Evolutionary conservation across 2,113 vertebrate genomes (phyloP).

Genomic region (Brachyhypopomus occidentalis): DNA sequence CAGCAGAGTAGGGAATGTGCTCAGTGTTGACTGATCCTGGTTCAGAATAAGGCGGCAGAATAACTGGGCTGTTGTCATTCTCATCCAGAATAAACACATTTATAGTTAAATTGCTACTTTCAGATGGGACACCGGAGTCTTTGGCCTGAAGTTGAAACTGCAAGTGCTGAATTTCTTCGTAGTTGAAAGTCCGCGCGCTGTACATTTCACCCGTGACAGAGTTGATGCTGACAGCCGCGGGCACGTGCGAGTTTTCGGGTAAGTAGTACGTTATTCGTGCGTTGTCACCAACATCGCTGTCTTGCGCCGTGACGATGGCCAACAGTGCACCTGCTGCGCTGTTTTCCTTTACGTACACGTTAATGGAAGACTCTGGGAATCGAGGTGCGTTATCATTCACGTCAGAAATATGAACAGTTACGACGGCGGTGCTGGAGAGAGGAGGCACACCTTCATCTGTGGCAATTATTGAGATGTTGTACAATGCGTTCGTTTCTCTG

Average conservation of each 20-base stretch:
- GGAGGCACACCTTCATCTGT: conserved; percentile 51
- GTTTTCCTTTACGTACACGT: conserved; percentile 47
- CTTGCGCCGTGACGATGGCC: conserved; percentile 28
- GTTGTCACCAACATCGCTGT: conserved; percentile 57
- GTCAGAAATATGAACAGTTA: conserved; percentile 52
- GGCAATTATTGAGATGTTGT: conserved; percentile 50
- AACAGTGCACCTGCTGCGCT: conserved; percentile 36
- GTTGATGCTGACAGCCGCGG: conserved; percentile 72
- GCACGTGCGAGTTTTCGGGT: conserved; percentile 61
- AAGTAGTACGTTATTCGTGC: conserved; percentile 60
- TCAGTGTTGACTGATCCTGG: conserved; percentile 60
- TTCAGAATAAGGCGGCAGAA: conserved; percentile 68
- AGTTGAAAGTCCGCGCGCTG: conserved; percentile 63
- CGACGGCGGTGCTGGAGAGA: conserved; percentile 40
- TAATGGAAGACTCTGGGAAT: conserved; percentile 31
- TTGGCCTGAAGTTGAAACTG: conserved; percentile 40
- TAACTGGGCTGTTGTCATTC: conserved; percentile 74
- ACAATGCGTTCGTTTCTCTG: conserved; percentile 38
- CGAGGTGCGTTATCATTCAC: conserved; percentile 53
- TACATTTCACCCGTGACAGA: conserved; percentile 61
- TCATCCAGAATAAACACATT: conserved; percentile 54
- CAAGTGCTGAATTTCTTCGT: conserved; percentile 52
- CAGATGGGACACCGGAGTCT: conserved; percentile 38
- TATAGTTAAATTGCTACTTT: conserved; percentile 49
- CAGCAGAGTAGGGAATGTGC: conserved; percentile 53